phyloP scores from a whole-genome alignment of 2,113 vertebrate species.

The Collichthys lucidus region DNA sequence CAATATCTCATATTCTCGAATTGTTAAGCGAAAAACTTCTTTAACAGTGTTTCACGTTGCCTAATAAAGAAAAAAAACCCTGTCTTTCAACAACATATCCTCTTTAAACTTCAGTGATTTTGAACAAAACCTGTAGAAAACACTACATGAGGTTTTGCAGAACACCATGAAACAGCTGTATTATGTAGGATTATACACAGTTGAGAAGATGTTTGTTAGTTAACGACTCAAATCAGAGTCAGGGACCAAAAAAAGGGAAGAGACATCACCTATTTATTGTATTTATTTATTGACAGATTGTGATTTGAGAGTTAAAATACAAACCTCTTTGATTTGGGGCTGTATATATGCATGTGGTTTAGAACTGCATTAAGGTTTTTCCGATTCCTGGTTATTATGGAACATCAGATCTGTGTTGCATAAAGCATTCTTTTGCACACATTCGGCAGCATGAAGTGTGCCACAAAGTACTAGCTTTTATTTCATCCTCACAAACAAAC shows the following conservation, averaged over 20 bases:
- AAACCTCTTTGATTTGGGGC: neutral
- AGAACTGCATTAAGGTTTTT: slow-evolving; percentile 14
- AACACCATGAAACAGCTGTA: neutral
- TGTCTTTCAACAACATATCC: neutral
- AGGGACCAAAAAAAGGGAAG: neutral
- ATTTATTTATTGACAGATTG: too few species aligned
- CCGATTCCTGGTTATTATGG: slow-evolving; percentile 8
- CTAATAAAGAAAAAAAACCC: neutral
- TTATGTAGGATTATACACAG: neutral
- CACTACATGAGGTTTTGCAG: neutral
- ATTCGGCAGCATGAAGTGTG: neutral
- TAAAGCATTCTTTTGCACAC: neutral
- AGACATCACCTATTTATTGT: neutral
- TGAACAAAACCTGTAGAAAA: neutral
- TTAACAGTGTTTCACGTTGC: neutral
- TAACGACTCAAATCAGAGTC: neutral
- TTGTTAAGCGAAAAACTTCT: neutral
- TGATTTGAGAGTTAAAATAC: neutral
- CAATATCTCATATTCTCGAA: neutral
- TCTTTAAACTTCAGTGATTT: neutral
- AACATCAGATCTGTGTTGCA: slow-evolving; percentile 14
- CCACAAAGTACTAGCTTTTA: slow-evolving; percentile 5
- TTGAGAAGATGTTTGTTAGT: neutral
- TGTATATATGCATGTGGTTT: neutral
- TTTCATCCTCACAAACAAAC: slow-evolving; percentile 35